These are phyloP conservation scores for Carterocephalus palaemon DNA, from an alignment of 2,888 invertebrate species.

Conservation along the genomic window DNA sequence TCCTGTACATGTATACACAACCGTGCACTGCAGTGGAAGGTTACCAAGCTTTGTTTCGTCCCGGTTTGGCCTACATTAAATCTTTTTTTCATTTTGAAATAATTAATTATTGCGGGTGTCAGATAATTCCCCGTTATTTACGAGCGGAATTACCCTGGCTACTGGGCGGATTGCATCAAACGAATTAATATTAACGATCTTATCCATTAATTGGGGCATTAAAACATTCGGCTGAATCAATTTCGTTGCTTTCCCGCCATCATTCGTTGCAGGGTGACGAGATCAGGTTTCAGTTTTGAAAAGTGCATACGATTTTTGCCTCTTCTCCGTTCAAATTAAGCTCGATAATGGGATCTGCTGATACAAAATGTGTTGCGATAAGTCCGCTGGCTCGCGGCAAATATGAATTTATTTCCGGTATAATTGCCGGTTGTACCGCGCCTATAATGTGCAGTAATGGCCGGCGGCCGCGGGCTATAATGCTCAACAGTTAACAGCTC, in stretches of 20 bases:
- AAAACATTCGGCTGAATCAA: slow-evolving; percentile 35
- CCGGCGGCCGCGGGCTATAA: slow-evolving; percentile 27
- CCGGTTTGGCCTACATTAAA: slow-evolving; percentile 15
- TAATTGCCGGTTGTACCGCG: slow-evolving; percentile 33
- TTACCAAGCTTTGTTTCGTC: slow-evolving; percentile 9
- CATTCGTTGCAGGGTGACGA: slow-evolving; percentile 24
- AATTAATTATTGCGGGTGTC: slow-evolving; percentile 38
- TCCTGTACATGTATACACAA: too few relatives aligned
- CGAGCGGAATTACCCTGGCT: slow-evolving; percentile 35
- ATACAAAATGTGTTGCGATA: slow-evolving; percentile 18
- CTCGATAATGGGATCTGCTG: slow-evolving; percentile 4
- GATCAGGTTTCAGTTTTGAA: slow-evolving; percentile 12
- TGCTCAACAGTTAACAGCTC: slow-evolving; percentile 31
- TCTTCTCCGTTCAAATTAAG: slow-evolving; percentile 16
- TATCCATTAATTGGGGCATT: slow-evolving; percentile 49
- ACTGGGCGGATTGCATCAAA: slow-evolving; percentile 34
- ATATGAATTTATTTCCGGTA: slow-evolving; percentile 36
- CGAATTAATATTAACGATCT: slow-evolving; percentile 43
- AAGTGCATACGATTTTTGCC: slow-evolving; percentile 9
- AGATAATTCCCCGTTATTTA: slow-evolving; percentile 38
- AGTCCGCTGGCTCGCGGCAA: slow-evolving; percentile 14
- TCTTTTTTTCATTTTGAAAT: slow-evolving; percentile 27
- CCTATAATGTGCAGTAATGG: slow-evolving; percentile 34
- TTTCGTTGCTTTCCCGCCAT: slow-evolving; percentile 25
- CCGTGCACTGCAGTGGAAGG: too few relatives aligned